Evolutionary conservation across 2,888 invertebrate species (phyloP).

Genomic region (Tenthredo scrophulariae): DNA sequence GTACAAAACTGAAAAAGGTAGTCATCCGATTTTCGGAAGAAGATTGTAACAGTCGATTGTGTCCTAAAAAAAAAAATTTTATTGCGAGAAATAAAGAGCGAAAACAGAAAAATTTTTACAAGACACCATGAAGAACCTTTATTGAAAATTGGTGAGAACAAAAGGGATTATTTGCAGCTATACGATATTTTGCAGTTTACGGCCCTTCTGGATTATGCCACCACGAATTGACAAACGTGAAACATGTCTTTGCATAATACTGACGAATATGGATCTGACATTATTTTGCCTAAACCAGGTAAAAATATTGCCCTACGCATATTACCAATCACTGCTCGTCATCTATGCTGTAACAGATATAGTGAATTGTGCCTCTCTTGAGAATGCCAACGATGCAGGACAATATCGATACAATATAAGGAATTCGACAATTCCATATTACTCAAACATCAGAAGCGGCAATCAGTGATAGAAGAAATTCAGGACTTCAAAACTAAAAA

Average conservation of each 20-base stretch:
- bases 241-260: constrained; percentile 58
- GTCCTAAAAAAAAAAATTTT: constrained; percentile 7
- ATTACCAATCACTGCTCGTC: constrained; percentile 18
- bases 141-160: constrained; percentile 56
- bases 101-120: constrained; percentile 48
- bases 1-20: neutral
- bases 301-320: constrained; percentile 52
- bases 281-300: constrained; percentile 47
- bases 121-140: constrained; percentile 54
- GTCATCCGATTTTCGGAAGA: constrained; percentile 25
- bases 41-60: constrained; percentile 12
- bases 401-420: constrained; percentile 8
- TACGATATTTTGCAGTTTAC: constrained; percentile 56
- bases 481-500: neutral
- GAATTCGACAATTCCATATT: constrained; percentile 41
- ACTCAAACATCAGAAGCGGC: constrained; percentile 28
- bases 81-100: constrained; percentile 1
- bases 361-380: constrained; percentile 42
- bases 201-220: constrained; percentile 60
- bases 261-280: constrained; percentile 57
- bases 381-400: constrained; percentile 36
- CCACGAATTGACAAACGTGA: constrained; percentile 56
- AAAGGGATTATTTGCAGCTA: constrained; percentile 53
- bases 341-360: constrained; percentile 51
- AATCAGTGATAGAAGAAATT: constrained; percentile 12